These are phyloP conservation scores for Scomber scombrus DNA, from an alignment of 2,113 vertebrate genomes.

Conservation along the genomic window DNA sequence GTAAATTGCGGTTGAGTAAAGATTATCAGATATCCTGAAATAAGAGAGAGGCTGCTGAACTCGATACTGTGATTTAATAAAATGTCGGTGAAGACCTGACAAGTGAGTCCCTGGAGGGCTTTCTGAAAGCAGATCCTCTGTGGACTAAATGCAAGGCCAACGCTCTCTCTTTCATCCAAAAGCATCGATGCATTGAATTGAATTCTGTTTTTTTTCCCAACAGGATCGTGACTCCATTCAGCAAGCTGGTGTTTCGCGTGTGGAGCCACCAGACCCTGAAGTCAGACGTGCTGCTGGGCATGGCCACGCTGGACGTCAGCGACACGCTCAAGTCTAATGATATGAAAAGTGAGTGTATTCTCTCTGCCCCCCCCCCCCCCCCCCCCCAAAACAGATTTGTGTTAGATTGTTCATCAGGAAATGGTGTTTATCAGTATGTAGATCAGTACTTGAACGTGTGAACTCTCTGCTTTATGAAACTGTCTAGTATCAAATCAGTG, in stretches of 20 bases:
- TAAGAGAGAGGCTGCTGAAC: neutral
- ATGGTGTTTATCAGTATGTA: no score
- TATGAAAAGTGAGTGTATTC: conserved; percentile 92
- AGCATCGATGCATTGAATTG: neutral
- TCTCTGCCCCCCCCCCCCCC: no score
- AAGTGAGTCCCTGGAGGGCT: neutral
- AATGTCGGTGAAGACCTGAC: neutral
- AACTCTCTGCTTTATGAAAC: no score
- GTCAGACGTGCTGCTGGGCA: conserved; percentile 93
- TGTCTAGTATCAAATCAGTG: no score
- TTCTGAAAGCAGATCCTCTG: neutral
- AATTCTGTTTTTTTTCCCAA: conserved; percentile 21
- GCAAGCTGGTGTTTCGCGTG: conserved; percentile 94
- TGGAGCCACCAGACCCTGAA: conserved; percentile 99
- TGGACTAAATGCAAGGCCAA: neutral
- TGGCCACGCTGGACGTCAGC: conserved; percentile 92
- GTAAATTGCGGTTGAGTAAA: neutral
- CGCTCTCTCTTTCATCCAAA: neutral
- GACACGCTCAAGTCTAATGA: conserved; percentile 95
- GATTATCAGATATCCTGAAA: neutral
- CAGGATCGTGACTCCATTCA: conserved; percentile 97
- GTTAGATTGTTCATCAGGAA: no score
- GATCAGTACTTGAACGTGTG: no score
- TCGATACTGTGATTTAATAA: neutral
- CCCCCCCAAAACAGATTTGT: no score